A percentile compares a stretch with the other conserved stretches of the same genome.
Evolutionary conservation across 2,797 vertebrate genomes (phyloP).

Genomic region (Micrastur ruficollis): DNA sequence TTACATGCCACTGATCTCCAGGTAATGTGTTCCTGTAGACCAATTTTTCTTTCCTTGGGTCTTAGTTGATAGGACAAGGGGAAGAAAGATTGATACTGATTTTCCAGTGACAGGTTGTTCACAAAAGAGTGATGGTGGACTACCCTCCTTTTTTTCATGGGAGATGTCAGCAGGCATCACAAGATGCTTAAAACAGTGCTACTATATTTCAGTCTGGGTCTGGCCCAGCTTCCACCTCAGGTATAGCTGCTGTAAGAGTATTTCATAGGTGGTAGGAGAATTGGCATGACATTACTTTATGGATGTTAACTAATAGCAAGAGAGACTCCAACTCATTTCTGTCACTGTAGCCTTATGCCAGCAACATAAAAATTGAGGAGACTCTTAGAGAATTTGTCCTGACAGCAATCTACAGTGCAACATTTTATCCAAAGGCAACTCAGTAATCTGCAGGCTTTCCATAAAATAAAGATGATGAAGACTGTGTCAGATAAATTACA

Average conservation of each 20-base stretch:
- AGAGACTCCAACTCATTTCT: constrained; percentile 22
- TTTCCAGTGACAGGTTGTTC: constrained; percentile 42
- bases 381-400: constrained; percentile 41
- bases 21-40: constrained; percentile 12
- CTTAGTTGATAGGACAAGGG: constrained; percentile 39
- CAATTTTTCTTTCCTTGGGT: constrained; percentile 55
- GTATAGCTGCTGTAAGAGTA: not conserved
- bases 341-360: constrained; percentile 20
- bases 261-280: not conserved
- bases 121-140: constrained; percentile 34
- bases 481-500: constrained; percentile 14
- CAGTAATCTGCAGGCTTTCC: constrained; percentile 4
- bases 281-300: not conserved
- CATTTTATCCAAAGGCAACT: constrained; percentile 55
- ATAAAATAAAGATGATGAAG: constrained; percentile 57
- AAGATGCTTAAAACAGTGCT: constrained; percentile 32
- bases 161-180: constrained; percentile 31
- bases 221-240: not conserved
- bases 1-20: constrained; percentile 14
- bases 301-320: not conserved
- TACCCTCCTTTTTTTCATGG: constrained; percentile 41
- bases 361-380: constrained; percentile 42
- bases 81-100: constrained; percentile 64
- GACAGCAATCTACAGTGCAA: constrained; percentile 34
- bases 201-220: constrained; percentile 44